Conservation (phyloP, 2,797 vertebrate genomes). For the Zalophus californianus region DNA sequence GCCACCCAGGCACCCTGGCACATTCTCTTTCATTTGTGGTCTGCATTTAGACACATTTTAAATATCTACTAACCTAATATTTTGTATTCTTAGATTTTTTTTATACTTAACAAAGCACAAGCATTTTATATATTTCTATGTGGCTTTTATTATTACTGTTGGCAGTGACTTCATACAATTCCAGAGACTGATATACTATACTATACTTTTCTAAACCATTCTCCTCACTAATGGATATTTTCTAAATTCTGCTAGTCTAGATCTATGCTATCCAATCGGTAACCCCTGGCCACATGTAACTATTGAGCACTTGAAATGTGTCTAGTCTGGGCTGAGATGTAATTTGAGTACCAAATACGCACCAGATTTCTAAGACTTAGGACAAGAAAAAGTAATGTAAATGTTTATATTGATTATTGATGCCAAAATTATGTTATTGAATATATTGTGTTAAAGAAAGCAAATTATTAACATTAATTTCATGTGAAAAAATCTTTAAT, state of each 20-base stretch:
- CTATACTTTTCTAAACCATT: slow-evolving; percentile 13
- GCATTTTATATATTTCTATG: neutral
- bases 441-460: neutral
- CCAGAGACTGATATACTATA: neutral
- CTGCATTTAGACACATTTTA: neutral
- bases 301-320: neutral
- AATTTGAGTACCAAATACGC: neutral
- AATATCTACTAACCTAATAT: neutral
- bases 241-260: neutral
- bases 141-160: slow-evolving; percentile 10
- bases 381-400: neutral
- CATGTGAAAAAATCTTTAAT: neutral
- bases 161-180: neutral
- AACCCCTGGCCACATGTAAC: neutral
- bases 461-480: slow-evolving; percentile 28
- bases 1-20: no score
- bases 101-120: neutral
- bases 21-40: neutral
- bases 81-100: neutral
- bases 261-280: neutral
- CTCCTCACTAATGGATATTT: neutral
- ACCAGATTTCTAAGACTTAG: slow-evolving; percentile 13
- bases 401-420: neutral
- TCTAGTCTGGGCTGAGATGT: neutral
- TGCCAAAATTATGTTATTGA: neutral